Percentiles rank a stretch among this genome's conserved stretches.
These are phyloP conservation scores for Pantherophis guttatus DNA, from an alignment of 2,113 vertebrate species.

Conservation along the genomic window DNA sequence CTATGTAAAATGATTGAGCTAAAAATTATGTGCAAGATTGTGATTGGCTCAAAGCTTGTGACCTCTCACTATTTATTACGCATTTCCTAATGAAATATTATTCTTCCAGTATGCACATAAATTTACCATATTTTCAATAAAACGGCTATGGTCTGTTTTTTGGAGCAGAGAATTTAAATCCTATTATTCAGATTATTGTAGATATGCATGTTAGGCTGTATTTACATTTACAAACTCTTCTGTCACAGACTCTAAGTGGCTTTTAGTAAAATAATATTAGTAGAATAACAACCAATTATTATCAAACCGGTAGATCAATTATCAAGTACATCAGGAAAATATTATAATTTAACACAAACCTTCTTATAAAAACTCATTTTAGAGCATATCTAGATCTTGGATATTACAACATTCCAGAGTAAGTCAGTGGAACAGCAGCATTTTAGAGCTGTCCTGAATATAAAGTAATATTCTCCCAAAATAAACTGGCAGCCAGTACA, in stretches of 20 bases:
- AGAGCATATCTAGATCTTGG: background rate
- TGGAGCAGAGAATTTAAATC: background rate
- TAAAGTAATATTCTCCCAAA: background rate
- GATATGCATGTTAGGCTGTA: background rate
- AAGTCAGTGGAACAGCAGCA: background rate
- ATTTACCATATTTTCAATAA: background rate
- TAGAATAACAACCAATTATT: background rate
- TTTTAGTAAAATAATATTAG: background rate
- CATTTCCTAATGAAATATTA: background rate
- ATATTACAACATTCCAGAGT: background rate
- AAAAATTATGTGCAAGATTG: background rate
- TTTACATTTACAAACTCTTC: background rate
- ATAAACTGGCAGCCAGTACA: background rate
- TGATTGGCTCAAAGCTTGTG: background rate
- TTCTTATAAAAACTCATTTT: background rate
- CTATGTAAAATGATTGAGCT: background rate
- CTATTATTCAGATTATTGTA: background rate
- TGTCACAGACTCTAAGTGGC: background rate
- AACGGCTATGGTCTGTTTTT: background rate
- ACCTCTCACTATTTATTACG: background rate
- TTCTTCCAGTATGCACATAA: background rate
- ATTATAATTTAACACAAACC: background rate
- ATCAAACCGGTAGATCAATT: background rate
- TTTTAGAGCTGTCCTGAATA: background rate
- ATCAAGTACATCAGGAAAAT: background rate